A percentile compares a stretch with the other conserved stretches of the same genome.
Evolutionary conservation across 2,113 vertebrate genomes (phyloP).

Genomic region (Onychostoma macrolepis): DNA sequence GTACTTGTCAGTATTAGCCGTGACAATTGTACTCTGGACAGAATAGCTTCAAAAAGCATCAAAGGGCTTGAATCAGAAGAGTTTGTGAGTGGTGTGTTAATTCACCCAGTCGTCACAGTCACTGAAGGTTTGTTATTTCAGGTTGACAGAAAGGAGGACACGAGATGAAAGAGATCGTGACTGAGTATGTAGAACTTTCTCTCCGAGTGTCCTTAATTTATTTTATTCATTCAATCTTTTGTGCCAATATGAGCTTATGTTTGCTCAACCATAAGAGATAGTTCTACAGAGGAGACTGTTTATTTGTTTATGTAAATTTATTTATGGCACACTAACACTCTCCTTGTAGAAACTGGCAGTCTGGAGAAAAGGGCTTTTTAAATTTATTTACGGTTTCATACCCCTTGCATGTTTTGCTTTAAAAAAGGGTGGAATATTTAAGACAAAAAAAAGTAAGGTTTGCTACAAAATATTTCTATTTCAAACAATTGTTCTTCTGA

Average conservation of each 20-base stretch:
- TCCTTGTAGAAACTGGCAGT: neutral
- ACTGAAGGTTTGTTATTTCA: slow-evolving; percentile 13
- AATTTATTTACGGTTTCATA: neutral
- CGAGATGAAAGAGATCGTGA: neutral
- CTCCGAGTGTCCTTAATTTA: neutral
- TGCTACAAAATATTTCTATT: neutral
- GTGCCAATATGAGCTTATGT: neutral
- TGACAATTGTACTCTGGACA: slow-evolving; percentile 9
- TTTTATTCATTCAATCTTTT: neutral
- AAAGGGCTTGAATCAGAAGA: neutral
- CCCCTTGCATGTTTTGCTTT: neutral
- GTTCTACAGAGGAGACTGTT: neutral
- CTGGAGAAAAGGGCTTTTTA: neutral
- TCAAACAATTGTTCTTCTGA: neutral
- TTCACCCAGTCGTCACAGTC: neutral
- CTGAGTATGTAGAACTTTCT: neutral
- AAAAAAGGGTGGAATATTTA: neutral
- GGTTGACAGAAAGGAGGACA: slow-evolving; percentile 12
- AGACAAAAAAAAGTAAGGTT: neutral
- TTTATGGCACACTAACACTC: neutral
- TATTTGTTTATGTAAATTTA: slow-evolving; percentile 4
- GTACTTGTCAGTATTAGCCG: neutral
- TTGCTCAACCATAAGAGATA: neutral
- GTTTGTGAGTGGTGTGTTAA: slow-evolving; percentile 7
- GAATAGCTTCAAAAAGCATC: neutral